Base-by-base conservation (phyloP, 2,888 invertebrate species). In the Eilema sororculum region DNA sequence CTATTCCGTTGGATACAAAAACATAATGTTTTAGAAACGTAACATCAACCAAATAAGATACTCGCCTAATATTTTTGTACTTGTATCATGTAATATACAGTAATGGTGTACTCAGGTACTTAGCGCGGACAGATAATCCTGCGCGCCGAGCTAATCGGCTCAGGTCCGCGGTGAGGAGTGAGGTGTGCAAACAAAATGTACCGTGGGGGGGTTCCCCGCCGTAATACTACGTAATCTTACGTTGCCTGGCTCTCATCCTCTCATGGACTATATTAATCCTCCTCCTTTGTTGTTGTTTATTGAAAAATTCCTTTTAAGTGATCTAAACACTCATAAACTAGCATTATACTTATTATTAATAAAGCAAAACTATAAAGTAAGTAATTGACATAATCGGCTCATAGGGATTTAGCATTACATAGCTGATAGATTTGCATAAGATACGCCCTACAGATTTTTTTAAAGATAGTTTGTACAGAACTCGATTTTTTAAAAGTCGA, bases 111-210 rank as follows among this genome's bases (percentile, higher is more conserved):
- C 61, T 69, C 67, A 73, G 71, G 46, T 52, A n/a, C n/a, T 52
- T n/a, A 52, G 52, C 58, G 68, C 72, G 52, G n/a, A n/a, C 59
- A 73, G 72, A 68, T 80, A 75, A 78, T 68, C 67, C 68, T 25
- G 24, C 52, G 65, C 65, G 65, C n/a, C 63, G 57, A 64, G 65
- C 25, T 78, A 80, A 78, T 78, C 69, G 78, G 73, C 78, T 79
- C 64, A 67, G 67, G 37, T 69, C 52, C 67, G 64, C 76, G 33
- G 59, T 69, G 73, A 59, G 64, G 33, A 71, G 60, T 72, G 37
- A 59, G 64, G 33, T 73, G 60, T 72, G 37, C 57, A 25, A 22
- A 37, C 67, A 46, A 46, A 62, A 66, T 22, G 28, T 67, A 52
- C 59, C 37, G 37, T 22, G 22, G 20, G 13, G 37, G n/a, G 58